Evolutionary conservation across 2,113 vertebrate genomes (phyloP).

Genomic region (Chrysochloris asiatica): DNA sequence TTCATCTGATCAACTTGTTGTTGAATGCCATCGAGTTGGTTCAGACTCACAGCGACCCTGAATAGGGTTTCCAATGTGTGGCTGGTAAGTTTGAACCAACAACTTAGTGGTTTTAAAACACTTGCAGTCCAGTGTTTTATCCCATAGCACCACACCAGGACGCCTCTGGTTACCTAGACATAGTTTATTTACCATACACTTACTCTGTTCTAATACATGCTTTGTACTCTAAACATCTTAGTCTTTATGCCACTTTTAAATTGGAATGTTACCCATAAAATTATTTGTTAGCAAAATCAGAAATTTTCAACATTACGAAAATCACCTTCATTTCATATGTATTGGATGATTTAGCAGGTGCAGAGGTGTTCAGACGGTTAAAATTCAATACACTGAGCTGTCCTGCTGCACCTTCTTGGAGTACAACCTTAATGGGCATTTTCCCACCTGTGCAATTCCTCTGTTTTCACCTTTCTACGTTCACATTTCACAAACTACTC

Average conservation of each 20-base stretch:
- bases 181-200: too few species aligned
- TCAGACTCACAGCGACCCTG: too few species aligned
- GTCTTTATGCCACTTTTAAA: neutral
- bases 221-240: neutral
- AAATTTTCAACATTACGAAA: neutral
- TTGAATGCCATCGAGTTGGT: too few species aligned
- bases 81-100: too few species aligned
- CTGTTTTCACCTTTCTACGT: neutral
- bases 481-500: slow-evolving; percentile 18
- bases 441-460: neutral
- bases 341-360: neutral
- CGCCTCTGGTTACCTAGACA: too few species aligned
- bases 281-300: neutral
- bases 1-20: too few species aligned
- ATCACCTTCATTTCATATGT: neutral
- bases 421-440: neutral
- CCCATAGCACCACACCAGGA: too few species aligned
- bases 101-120: too few species aligned
- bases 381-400: neutral
- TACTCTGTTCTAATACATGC: too few species aligned
- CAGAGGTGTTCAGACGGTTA: neutral
- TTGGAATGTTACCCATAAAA: neutral
- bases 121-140: too few species aligned
- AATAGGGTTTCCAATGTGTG: too few species aligned
- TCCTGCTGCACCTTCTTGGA: neutral